These are phyloP conservation scores for Eretmochelys imbricata DNA, from an alignment of 2,113 vertebrate species.

Conservation along the genomic window DNA sequence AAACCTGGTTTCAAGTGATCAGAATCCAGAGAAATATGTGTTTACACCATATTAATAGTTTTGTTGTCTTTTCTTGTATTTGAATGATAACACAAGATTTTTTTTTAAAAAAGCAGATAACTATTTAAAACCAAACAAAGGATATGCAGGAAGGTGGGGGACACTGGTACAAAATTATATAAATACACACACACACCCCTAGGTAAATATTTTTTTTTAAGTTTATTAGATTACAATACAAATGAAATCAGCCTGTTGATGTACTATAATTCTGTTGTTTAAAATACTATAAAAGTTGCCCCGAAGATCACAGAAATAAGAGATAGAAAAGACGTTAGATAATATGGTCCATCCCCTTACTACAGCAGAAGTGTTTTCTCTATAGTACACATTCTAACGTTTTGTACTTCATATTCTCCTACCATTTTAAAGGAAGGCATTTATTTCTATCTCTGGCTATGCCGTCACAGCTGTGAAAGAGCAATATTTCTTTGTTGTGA, in stretches of 20 bases:
- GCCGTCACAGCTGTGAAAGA: conserved; percentile 7
- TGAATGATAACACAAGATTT: background rate
- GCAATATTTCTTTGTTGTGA: background rate
- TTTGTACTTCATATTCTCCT: background rate
- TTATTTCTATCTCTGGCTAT: background rate
- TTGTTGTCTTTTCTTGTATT: background rate
- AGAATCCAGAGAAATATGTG: background rate
- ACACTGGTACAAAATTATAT: background rate
- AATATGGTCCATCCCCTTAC: background rate
- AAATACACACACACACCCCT: no score
- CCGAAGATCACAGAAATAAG: background rate
- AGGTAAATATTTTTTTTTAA: background rate
- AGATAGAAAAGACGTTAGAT: background rate
- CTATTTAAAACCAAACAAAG: background rate
- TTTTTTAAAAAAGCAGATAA: background rate
- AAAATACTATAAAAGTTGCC: background rate
- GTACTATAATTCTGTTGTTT: background rate
- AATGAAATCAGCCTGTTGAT: background rate
- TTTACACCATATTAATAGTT: background rate
- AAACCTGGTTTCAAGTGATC: background rate
- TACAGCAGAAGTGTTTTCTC: background rate
- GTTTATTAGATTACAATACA: background rate
- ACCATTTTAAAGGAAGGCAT: background rate
- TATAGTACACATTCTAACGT: background rate
- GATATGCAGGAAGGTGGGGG: background rate